These are phyloP conservation scores for Lepidochrysops patricia DNA, from an alignment of 2,888 invertebrate species.

Conservation along the genomic window DNA sequence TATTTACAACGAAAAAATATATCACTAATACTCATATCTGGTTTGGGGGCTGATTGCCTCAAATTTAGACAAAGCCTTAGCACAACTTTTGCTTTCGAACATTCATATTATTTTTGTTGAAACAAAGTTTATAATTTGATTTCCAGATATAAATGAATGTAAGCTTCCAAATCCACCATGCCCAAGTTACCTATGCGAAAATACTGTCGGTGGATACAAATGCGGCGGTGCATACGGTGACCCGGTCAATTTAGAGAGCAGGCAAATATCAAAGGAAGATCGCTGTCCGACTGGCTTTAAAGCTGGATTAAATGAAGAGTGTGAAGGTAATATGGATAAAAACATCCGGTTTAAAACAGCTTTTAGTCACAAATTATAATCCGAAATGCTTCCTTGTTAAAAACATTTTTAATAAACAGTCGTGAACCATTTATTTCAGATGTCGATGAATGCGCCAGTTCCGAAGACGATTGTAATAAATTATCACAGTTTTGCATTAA, in stretches of 20 bases:
- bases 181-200: slow-evolving; percentile 53
- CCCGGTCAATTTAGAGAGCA: slow-evolving; percentile 37
- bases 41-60: too few species aligned
- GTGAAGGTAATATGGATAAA: slow-evolving; percentile 53
- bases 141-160: slow-evolving; percentile 90
- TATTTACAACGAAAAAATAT: too few species aligned
- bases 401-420: neutral
- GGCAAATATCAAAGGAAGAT: slow-evolving; percentile 39
- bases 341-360: neutral
- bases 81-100: too few species aligned
- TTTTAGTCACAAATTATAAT: too few species aligned
- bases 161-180: slow-evolving; percentile 54
- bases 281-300: slow-evolving; percentile 71
- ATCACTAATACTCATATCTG: too few species aligned
- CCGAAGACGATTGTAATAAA: slow-evolving; percentile 77
- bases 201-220: slow-evolving; percentile 64
- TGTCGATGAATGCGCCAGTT: slow-evolving; percentile 81
- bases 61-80: too few species aligned
- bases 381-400: too few species aligned
- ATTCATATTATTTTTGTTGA: neutral
- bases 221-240: slow-evolving; percentile 57
- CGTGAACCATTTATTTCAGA: slow-evolving; percentile 48
- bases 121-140: neutral
- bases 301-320: slow-evolving; percentile 49
- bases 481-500: slow-evolving; percentile 81